These are phyloP conservation scores for Trypoxylon attenuatum DNA, from an alignment of 2,888 invertebrate species.

Conservation along the genomic window DNA sequence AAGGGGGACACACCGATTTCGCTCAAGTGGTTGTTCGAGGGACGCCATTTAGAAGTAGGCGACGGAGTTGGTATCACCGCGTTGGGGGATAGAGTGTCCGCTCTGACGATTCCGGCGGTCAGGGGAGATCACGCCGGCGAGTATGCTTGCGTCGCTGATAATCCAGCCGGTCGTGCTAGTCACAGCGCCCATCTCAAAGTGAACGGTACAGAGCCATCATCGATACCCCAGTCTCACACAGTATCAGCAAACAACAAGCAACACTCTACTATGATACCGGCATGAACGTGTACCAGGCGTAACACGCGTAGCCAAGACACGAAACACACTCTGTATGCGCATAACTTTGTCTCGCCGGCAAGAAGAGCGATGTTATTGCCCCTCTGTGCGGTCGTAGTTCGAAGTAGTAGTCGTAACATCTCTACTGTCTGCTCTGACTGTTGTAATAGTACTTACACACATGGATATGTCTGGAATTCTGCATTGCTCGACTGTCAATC, in stretches of 20 bases:
- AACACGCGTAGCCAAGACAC: constrained; percentile 38
- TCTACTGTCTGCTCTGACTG: constrained; percentile 51
- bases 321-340: constrained; percentile 27
- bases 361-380: constrained; percentile 9
- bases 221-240: constrained; percentile 17
- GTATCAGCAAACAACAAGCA: constrained; percentile 18
- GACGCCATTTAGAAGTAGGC: constrained; percentile 71
- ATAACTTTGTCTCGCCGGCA: constrained; percentile 32
- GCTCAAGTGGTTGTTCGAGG: constrained; percentile 70
- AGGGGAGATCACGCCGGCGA: constrained; percentile 83
- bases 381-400: constrained; percentile 30
- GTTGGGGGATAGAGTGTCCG: constrained; percentile 76
- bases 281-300: constrained; percentile 42
- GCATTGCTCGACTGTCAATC: constrained; percentile 49
- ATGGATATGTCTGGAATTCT: constrained; percentile 48
- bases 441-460: constrained; percentile 46
- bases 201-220: constrained; percentile 83
- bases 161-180: constrained; percentile 82
- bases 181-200: constrained; percentile 84
- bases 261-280: constrained; percentile 37
- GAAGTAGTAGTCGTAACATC: constrained; percentile 38
- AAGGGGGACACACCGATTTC: constrained; percentile 77
- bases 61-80: constrained; percentile 70
- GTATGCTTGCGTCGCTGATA: constrained; percentile 85
- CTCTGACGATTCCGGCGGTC: constrained; percentile 82